Evolutionary conservation across 1,140 invertebrate genomes (phyloP), one percentile per base, ranked within the genome.

Genomic region (Anadara kagoshimensis): DNA sequence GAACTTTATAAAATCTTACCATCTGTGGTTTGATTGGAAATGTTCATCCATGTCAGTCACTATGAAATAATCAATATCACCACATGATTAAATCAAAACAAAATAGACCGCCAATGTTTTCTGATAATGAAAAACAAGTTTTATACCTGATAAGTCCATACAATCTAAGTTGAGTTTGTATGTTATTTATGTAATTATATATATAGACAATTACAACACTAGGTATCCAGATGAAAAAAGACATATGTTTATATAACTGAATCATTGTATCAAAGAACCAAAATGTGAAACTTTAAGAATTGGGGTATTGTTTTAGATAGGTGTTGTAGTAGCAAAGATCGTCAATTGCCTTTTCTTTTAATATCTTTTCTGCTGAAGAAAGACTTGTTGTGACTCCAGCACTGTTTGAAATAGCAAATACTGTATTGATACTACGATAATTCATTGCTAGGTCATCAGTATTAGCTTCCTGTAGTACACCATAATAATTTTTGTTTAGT

Each of bases 281-380:
- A 36, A 36, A 3, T 36, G 2, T 36, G 29, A 36, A 36, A 36
- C 7, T 3, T n/a, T n/a, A n/a, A n/a, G n/a, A n/a, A n/a, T n/a
- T 3, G 7, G 29, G 29, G 29, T 36, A 36, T 7, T 36, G 29
- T 36, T 36, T 36, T 3, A 36, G 29, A 29, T 57, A 57, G 7
- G 56, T 57, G 56, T 59, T 59, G 24, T 59, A 59, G 18, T 41
- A 59, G 43, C 57, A 59, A 5, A 59, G 29, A 10, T 59, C 57
- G n/a, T 41, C 57, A 1, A 20, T 59, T 12, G 57, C 57, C 20
- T 59, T 59, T n/a, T 43, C 57, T 43, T 59, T 59, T 18, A 59
- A 43, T n/a, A 41, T 59, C 14, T 59, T 59, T 59, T 59, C 57
- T n/a, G 57, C 29, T 43, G 57, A 43, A 5, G 20, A 18, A 41